Evolutionary conservation across 2,888 invertebrate species (phyloP), one percentile per base, ranked within the genome.

Genomic region (Acanthosepion lycidas): DNA sequence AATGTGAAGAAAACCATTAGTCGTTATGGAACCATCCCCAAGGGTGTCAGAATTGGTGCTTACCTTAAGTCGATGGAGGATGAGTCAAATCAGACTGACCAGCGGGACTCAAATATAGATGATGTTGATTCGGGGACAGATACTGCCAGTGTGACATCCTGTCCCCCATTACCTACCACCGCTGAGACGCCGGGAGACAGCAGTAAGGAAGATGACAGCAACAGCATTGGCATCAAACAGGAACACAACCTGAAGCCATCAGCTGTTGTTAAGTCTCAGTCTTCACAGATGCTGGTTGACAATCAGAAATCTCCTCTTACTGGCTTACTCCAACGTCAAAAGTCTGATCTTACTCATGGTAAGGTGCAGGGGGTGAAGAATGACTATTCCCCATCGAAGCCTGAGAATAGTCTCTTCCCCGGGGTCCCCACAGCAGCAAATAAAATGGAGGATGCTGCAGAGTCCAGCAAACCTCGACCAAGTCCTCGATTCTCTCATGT

Each of bases 1-100:
- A 99, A 99, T 98, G 99, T 99, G 94, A 98, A 99, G 97, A 98
- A 99, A 96, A 99, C 99, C 93, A 97, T 97, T 94, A 99, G 99
- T 97, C 98, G 99, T 53, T 99, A 99, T 97, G 99, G 99, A 42
- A 99, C 99, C 23, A 98, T 99, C 97, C 99, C 99, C 0, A 99
- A 99, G 97, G 99, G 99, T 94, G 99, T 99, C 23, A 98, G 99
- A 96, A 99, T 99, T 96, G 99, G 99, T 59, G 99, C 99, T 15
- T 99, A 99, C 97, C 98, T 99, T 94, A 99, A 99, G 97, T 99
- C 99, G 12, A 98, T 99, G 97, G 96, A 96, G 96, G 97, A 96
- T 95, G 97, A 95, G 95, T 97, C 96, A 96, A 97, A 96, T 96
- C 96, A 95, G n/a, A 95, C 96, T 94, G 95, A 95, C 94, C 96